phyloP scores from a whole-genome alignment of 2,113 vertebrate species.

The Salminus brasiliensis region DNA sequence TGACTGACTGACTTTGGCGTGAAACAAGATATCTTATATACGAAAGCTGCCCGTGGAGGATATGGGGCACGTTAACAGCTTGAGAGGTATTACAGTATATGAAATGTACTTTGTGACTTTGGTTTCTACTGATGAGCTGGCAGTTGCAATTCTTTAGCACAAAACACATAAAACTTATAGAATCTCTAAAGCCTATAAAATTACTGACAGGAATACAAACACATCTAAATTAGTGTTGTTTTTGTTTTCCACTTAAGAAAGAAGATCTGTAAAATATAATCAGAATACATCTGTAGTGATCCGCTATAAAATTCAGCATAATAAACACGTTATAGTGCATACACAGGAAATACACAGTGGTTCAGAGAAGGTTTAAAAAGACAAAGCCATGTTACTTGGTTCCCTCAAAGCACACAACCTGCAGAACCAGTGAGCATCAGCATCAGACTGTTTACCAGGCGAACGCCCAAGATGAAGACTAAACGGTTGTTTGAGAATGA shows the following conservation, averaged over 20 bases:
- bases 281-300: constrained; percentile 17
- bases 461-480: not conserved
- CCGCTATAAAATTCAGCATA: not conserved
- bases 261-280: constrained; percentile 28
- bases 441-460: not conserved
- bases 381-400: not conserved
- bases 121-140: constrained; percentile 21
- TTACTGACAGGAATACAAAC: not conserved
- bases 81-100: constrained; percentile 32
- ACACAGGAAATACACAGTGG: constrained; percentile 12
- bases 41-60: constrained; percentile 1
- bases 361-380: constrained; percentile 5
- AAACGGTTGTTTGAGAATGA: not conserved
- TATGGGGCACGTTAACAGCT: constrained; percentile 5
- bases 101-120: constrained; percentile 24
- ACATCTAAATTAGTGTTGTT: constrained; percentile 32
- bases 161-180: constrained; percentile 25
- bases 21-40: not conserved
- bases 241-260: constrained; percentile 3
- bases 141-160: not conserved
- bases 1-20: not conserved
- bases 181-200: constrained; percentile 28
- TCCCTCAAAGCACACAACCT: not conserved
- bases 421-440: not conserved
- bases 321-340: constrained; percentile 24